phyloP scores from a whole-genome alignment of 1,140 invertebrate species.

The Zaprionus tsacasi region DNA sequence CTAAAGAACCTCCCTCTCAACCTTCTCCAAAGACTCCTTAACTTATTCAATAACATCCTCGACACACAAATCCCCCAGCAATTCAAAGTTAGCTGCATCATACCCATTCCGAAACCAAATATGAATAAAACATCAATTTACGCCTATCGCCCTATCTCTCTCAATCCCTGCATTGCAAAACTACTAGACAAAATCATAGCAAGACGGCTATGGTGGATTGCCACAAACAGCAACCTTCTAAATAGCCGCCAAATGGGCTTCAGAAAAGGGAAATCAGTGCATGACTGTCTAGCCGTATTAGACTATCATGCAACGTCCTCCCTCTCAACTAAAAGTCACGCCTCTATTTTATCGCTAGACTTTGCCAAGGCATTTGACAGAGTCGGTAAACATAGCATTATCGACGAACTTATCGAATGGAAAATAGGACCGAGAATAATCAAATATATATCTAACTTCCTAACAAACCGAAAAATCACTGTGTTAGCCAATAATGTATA shows the following conservation, averaged over 20 bases:
- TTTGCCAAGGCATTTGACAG: slow-evolving; percentile 1
- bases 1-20: too few relatives aligned
- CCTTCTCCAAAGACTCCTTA: too few relatives aligned
- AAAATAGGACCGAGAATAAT: not conserved
- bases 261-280: not conserved
- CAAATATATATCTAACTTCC: not conserved
- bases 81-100: not conserved
- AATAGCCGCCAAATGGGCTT: not conserved
- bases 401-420: not conserved
- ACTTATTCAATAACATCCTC: not conserved
- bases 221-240: not conserved
- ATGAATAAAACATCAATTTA: slow-evolving; percentile 1
- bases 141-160: not conserved
- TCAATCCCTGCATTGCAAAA: slow-evolving; percentile 1
- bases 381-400: not conserved
- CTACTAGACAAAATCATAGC: not conserved
- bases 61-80: not conserved
- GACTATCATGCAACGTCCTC: not conserved
- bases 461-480: slow-evolving; percentile 1
- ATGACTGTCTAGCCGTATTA: slow-evolving; percentile 1
- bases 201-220: not conserved
- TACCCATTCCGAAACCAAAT: not conserved
- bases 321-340: not conserved
- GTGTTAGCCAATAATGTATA: slow-evolving; percentile 1
- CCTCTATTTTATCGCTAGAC: not conserved